These are phyloP conservation scores for Rhynchophorus ferrugineus DNA, from an alignment of 1,140 invertebrate species.

Conservation along the genomic window DNA sequence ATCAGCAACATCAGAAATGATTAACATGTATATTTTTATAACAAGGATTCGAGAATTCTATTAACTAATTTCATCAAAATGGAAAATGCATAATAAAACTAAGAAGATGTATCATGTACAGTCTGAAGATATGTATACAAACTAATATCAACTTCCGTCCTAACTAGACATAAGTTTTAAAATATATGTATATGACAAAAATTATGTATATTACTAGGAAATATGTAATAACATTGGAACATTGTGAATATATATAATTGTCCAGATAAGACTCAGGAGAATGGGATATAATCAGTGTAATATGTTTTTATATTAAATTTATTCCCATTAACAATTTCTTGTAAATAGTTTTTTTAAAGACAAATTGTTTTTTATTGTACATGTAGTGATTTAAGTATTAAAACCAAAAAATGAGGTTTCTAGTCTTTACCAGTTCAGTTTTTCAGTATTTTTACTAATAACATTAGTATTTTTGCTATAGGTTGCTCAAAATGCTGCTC, in stretches of 20 bases:
- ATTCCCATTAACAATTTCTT: neutral
- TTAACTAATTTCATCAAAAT: too few species aligned
- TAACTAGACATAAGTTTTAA: constrained; percentile 18
- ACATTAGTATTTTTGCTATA: neutral
- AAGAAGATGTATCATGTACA: too few species aligned
- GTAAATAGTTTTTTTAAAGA: neutral
- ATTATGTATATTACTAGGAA: neutral
- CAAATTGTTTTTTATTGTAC: neutral
- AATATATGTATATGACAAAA: too few species aligned
- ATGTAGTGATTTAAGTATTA: neutral
- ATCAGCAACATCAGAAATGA: too few species aligned
- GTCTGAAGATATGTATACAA: neutral
- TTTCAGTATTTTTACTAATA: neutral
- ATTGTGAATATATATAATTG: neutral
- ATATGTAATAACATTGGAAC: too few species aligned
- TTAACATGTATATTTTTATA: neutral
- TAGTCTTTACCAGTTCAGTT: neutral
- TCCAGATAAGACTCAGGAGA: neutral
- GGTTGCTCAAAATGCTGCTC: neutral
- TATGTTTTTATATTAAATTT: neutral
- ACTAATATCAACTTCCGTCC: constrained; percentile 22
- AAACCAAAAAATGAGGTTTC: too few species aligned
- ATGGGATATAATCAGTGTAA: neutral
- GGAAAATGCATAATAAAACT: too few species aligned
- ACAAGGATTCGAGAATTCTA: neutral